Base-by-base conservation (phyloP, 2,888 invertebrate species). In the Torymus aiolomorphi region DNA sequence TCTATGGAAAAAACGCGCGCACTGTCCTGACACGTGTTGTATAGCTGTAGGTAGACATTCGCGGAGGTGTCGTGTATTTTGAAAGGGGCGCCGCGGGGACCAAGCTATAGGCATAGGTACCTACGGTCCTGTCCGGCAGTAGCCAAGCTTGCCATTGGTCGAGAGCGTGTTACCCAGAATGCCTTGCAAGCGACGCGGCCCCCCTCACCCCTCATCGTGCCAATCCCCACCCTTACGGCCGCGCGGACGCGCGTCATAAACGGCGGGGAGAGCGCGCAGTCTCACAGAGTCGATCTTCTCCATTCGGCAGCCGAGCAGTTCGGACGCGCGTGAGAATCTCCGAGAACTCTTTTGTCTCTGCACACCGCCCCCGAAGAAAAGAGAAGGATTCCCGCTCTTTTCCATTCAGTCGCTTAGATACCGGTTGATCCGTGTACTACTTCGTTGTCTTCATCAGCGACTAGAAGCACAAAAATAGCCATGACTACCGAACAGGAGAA, bases 221-320 rank as follows among this genome's bases (percentile, higher is more conserved):
- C 42, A 54, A 57, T 54, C n/a, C 57, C 14, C 16, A 57, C 70
- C 72, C 52, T 16, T 8, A 8, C 8, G 42, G 8, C 54, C 49
- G 4, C 54, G 31, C 54, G 54, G 70, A 59, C 52, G 56, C 65
- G 70, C 75, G 63, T 75, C 65, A 66, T 69, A 42, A 42, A 42
- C 42, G 8, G 42, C 42, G 42, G 42, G 42, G 42, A 42, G 42
- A 42, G 49, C 65, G 70, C 70, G 57, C 70, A 51, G 49, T 54
- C 42, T 12, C 31, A 57, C 11, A 67, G 73, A 70, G 79, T 85
- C 88, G 84, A 83, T 84, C 89, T 89, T 89, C 89, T 90, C 87
- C 86, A 86, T 87, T 88, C 87, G 88, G 87, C 88, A 84, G 87
- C 85, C 89, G 86, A 86, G 82, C 85, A 74, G 86, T 85, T 81